Evolutionary conservation across 2,888 invertebrate species (phyloP), one percentile per base, ranked within the genome.

Genomic region (Pediacus dermestoides): DNA sequence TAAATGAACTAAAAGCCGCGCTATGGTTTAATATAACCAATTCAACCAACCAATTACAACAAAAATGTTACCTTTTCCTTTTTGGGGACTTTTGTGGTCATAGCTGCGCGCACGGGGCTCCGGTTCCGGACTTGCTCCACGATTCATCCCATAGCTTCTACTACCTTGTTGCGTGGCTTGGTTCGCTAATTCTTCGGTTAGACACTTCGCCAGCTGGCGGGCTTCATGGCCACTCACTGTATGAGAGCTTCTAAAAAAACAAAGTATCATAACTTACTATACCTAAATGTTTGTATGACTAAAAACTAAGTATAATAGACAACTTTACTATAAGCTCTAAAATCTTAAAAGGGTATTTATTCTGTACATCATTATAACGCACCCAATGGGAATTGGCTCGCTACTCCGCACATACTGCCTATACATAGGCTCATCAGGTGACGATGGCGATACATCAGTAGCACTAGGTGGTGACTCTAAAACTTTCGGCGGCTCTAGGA

Each of bases 171-270:
- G 55, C n/a, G 51, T 48, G 2, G 58, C 60, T 46, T 70, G 70
- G 39, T 67, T 71, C 49, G 63, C 75, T 39, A 84, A 68, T 66
- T 84, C 82, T 42, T 79, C 80, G 52, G 72, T 82, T 35, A 84
- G 73, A 1, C 82, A 71, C 58, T 83, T 85, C 2, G 87, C 86
- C 43, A 88, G 65, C 49, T 85, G 75, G 53, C 82, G 81, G 12
- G 87, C 87, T 68, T 88, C 88, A 61, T 87, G 86, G 0, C 87
- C 88, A 53, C 84, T 81, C 33, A 87, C 87, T 7, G 87, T 88
- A 68, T 83, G 83, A 58, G 82, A 76, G 26, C 75, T 71, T 48
- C 76, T 78, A 52, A 67, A 58, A 46, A 26, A 25, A 39, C 30
- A 30, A 43, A 22, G 18, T 15, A 25, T 8, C 4, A 10, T 16